These are phyloP conservation scores for Hypercompe scribonia DNA, from an alignment of 2,888 invertebrate genomes.

Conservation along the genomic window DNA sequence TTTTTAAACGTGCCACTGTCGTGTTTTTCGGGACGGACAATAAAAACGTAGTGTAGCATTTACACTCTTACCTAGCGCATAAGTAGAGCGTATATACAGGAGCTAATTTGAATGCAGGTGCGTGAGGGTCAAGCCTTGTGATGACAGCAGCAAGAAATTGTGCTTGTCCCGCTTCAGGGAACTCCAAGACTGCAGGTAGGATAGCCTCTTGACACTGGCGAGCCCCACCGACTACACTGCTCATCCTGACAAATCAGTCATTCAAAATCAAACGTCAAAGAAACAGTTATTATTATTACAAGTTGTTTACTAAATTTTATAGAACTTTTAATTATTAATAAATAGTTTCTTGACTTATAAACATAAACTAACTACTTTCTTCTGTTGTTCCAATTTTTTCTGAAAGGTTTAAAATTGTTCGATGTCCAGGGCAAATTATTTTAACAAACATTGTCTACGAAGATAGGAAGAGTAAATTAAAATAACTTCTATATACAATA, in stretches of 20 bases:
- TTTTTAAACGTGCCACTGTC: neutral
- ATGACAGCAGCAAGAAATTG: slow-evolving; percentile 96
- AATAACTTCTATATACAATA: slow-evolving; percentile 66
- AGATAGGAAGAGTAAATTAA: neutral
- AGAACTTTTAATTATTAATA: slow-evolving; percentile 14
- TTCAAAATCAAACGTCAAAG: neutral
- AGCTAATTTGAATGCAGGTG: slow-evolving; percentile 97
- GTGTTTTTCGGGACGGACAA: neutral
- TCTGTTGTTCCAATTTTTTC: slow-evolving; percentile 17
- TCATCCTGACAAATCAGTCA: slow-evolving; percentile 57
- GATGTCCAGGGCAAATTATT: slow-evolving; percentile 20
- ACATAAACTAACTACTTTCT: slow-evolving; percentile 4
- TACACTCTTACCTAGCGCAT: slow-evolving; percentile 89
- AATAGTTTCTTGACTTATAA: neutral
- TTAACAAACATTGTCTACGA: neutral
- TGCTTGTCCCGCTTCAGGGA: slow-evolving; percentile 97
- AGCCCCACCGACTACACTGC: slow-evolving; percentile 53
- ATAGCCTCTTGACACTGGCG: slow-evolving; percentile 94
- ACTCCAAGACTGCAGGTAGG: slow-evolving; percentile 97
- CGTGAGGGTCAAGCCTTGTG: slow-evolving; percentile 94
- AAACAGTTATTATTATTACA: neutral
- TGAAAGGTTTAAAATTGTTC: slow-evolving; percentile 31
- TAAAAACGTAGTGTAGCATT: neutral
- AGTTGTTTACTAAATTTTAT: neutral
- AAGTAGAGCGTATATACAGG: slow-evolving; percentile 99